A percentile compares a stretch with the other conserved stretches of the same genome.
Evolutionary conservation across 2,888 invertebrate species (phyloP).

Genomic region (Dinocampus coccinellae): DNA sequence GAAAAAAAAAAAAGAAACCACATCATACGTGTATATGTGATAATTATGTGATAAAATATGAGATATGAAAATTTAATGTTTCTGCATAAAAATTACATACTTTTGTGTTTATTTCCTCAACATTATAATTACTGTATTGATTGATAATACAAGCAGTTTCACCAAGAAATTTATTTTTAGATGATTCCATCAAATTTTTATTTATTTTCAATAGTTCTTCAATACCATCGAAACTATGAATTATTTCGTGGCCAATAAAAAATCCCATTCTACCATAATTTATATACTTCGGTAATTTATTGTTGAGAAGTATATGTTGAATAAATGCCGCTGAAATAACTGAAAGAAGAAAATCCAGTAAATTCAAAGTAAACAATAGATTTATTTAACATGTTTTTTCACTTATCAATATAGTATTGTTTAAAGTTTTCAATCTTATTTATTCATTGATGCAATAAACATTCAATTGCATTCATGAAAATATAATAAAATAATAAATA

Average conservation of each 20-base stretch:
- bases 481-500: too few species aligned
- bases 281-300: background rate
- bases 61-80: background rate
- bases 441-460: too few species aligned
- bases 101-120: background rate
- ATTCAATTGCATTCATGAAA: too few species aligned
- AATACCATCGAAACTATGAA: background rate
- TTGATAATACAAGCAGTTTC: background rate
- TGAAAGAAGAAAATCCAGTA: background rate
- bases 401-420: too few species aligned
- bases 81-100: background rate
- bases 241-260: background rate
- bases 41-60: background rate
- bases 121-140: conserved; percentile 1
- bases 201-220: background rate
- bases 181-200: background rate
- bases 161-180: background rate
- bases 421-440: too few species aligned
- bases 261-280: conserved; percentile 8
- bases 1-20: background rate
- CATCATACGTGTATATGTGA: background rate
- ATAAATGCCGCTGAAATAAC: background rate
- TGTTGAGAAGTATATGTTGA: background rate
- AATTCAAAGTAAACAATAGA: too few species aligned
- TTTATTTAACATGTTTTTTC: too few species aligned